A percentile compares a stretch with the other conserved stretches of the same genome.
These are phyloP conservation scores for Bombus picipes DNA, from an alignment of 1,140 invertebrate genomes.

Conservation along the genomic window DNA sequence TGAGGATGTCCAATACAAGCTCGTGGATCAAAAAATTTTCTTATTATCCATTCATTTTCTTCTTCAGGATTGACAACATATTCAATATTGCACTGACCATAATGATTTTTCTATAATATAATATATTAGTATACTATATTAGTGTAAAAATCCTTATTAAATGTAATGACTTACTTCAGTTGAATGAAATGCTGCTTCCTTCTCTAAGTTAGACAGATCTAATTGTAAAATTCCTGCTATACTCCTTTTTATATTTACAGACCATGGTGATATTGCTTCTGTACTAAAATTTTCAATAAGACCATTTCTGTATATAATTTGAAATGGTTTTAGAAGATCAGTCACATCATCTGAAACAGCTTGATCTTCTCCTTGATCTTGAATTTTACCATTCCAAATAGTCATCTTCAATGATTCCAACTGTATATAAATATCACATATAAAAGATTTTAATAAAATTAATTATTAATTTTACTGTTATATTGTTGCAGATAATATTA, in stretches of 20 bases:
- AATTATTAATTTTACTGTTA: background rate
- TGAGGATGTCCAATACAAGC: slow-evolving; percentile 74
- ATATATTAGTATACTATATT: background rate
- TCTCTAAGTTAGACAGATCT: slow-evolving; percentile 74
- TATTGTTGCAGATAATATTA: slow-evolving; percentile 28
- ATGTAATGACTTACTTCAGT: slow-evolving; percentile 71
- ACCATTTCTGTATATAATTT: slow-evolving; percentile 76
- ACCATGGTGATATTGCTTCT: slow-evolving; percentile 84
- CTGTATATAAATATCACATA: slow-evolving; percentile 64
- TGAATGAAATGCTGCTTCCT: slow-evolving; percentile 76
- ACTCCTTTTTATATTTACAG: slow-evolving; percentile 87
- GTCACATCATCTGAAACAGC: slow-evolving; percentile 66
- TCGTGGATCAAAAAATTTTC: slow-evolving; percentile 78
- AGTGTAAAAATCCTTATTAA: slow-evolving; percentile 4
- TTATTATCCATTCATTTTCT: slow-evolving; percentile 71
- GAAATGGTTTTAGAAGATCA: slow-evolving; percentile 78
- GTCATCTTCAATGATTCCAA: slow-evolving; percentile 72
- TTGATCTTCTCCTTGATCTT: slow-evolving; percentile 51
- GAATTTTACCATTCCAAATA: slow-evolving; percentile 73
- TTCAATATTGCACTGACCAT: slow-evolving; percentile 79
- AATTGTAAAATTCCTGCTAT: slow-evolving; percentile 86
- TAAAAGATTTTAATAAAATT: slow-evolving; percentile 42
- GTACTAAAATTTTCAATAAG: slow-evolving; percentile 77
- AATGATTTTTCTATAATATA: slow-evolving; percentile 76
- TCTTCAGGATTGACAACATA: slow-evolving; percentile 74